A percentile compares a stretch with the other conserved stretches of the same genome.
phyloP scores from a whole-genome alignment of 2,797 vertebrate species.

The Poeciliopsis paucimaculata region DNA sequence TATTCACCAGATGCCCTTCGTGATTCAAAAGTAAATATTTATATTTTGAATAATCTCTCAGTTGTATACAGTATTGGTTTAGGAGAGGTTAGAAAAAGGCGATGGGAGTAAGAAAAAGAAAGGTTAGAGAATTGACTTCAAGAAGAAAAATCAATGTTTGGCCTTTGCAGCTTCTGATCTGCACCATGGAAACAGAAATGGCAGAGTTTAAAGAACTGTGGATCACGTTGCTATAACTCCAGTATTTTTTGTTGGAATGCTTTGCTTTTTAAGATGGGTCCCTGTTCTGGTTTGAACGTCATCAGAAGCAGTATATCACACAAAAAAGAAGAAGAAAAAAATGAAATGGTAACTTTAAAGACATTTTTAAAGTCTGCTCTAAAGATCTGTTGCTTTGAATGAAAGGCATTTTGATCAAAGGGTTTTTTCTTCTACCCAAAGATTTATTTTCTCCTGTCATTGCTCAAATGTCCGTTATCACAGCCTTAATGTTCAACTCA shows the following conservation, averaged over 20 bases:
- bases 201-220: conserved; percentile 63
- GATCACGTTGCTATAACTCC: conserved; percentile 62
- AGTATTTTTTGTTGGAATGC: conserved; percentile 60
- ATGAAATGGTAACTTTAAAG: conserved; percentile 39
- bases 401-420: conserved; percentile 49
- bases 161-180: conserved; percentile 70
- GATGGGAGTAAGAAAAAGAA: conserved; percentile 52
- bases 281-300: conserved; percentile 52
- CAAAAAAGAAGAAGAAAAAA: conserved; percentile 24
- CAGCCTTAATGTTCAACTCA: conserved; percentile 50
- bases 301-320: conserved; percentile 50
- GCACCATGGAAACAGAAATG: conserved; percentile 75
- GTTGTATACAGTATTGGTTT: conserved; percentile 35
- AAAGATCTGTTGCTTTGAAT: conserved; percentile 40
- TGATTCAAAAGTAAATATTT: conserved; percentile 27
- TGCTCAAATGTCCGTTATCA: conserved; percentile 60
- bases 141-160: conserved; percentile 68
- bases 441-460: conserved; percentile 39
- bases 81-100: conserved; percentile 44
- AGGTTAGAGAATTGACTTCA: conserved; percentile 72
- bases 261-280: conserved; percentile 59
- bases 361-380: conserved; percentile 45
- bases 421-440: conserved; percentile 6
- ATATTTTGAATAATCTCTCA: conserved; percentile 34
- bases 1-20: neutral